phyloP scores from a whole-genome alignment of 2,888 invertebrate species.

The Nomada fabriciana region DNA sequence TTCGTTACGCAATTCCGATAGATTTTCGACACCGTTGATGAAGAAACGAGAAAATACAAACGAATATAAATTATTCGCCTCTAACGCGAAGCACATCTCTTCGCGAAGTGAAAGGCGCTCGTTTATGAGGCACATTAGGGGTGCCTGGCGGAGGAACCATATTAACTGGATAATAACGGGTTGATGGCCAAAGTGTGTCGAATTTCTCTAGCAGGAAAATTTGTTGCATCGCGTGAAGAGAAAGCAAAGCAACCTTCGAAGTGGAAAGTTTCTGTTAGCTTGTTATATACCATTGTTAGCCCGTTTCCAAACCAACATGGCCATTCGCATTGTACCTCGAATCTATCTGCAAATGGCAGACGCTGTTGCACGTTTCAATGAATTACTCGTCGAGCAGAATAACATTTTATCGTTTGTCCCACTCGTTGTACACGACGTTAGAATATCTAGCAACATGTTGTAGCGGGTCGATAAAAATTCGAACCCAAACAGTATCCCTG shows the following conservation, averaged over 20 bases:
- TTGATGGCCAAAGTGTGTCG: background rate
- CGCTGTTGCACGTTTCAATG: too few species aligned
- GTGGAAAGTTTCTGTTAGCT: background rate
- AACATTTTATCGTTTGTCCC: too few species aligned
- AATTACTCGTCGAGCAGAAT: too few species aligned
- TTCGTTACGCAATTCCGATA: background rate
- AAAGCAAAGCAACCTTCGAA: slow-evolving; percentile 22
- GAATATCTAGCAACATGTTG: too few species aligned
- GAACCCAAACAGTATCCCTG: too few species aligned
- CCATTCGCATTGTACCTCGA: too few species aligned
- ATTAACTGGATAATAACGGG: background rate
- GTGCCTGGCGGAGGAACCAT: background rate
- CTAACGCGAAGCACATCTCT: too few species aligned
- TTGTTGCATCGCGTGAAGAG: background rate
- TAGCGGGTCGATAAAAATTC: too few species aligned
- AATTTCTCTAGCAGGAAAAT: slow-evolving; percentile 8
- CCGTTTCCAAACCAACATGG: background rate
- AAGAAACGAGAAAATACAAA: background rate
- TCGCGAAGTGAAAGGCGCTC: background rate
- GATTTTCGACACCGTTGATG: slow-evolving; percentile 18
- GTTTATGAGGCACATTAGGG: background rate
- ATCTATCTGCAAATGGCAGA: too few species aligned
- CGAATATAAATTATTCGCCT: too few species aligned
- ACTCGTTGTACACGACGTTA: too few species aligned
- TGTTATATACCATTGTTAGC: background rate